phyloP scores from a whole-genome alignment of 1,140 invertebrate genomes.

The Galleria mellonella region DNA sequence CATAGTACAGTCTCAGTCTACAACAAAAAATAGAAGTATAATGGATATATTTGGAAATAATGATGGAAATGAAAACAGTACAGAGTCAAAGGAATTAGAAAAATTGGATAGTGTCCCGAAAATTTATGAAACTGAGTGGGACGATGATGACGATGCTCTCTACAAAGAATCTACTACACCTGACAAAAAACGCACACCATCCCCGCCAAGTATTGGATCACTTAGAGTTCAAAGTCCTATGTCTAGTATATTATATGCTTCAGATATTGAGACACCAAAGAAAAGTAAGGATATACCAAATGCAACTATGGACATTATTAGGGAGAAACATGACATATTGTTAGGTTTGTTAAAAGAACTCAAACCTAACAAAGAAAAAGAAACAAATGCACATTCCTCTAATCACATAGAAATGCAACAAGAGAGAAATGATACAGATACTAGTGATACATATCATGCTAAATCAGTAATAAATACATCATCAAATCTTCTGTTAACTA shows the following conservation, averaged over 20 bases:
- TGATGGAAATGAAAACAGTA: constrained; percentile 25
- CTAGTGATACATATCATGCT: too few species aligned
- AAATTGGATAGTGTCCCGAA: constrained; percentile 35
- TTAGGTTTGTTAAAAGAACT: constrained; percentile 44
- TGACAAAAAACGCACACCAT: constrained; percentile 17
- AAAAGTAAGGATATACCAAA: constrained; percentile 11
- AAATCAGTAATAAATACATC: too few species aligned
- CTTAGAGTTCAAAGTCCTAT: constrained; percentile 27
- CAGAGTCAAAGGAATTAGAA: constrained; percentile 31
- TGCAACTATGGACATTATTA: constrained; percentile 24
- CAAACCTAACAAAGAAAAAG: constrained; percentile 16
- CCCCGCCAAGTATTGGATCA: constrained; percentile 14
- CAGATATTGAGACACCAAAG: constrained; percentile 16
- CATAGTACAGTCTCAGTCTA: constrained; percentile 41
- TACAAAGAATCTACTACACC: constrained; percentile 47
- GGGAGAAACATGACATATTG: constrained; percentile 40
- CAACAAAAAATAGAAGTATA: constrained; percentile 55
- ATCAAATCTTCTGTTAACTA: neutral
- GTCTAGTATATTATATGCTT: constrained; percentile 34
- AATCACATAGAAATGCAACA: too few species aligned
- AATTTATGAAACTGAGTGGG: constrained; percentile 52
- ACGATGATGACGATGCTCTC: constrained; percentile 68
- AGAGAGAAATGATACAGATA: too few species aligned
- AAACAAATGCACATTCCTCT: neutral
- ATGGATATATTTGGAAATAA: constrained; percentile 56